Evolutionary conservation across 2,888 invertebrate species (phyloP).

Genomic region (Cylloceria caligata): DNA sequence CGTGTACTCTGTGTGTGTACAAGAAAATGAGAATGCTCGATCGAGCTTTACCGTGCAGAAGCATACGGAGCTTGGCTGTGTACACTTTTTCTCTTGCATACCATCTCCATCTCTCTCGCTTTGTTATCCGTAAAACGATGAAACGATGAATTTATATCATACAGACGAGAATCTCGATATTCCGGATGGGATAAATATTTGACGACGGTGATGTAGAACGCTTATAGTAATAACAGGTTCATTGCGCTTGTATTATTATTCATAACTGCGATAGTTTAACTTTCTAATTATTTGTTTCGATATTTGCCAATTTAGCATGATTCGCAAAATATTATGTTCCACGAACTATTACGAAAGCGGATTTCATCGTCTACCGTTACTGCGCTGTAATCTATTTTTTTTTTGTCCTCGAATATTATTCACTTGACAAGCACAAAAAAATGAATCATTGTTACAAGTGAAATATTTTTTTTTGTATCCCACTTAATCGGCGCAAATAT

Average conservation of each 20-base stretch:
- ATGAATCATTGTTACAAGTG: too few relatives aligned
- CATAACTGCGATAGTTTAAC: neutral
- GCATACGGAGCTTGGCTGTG: neutral
- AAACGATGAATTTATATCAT: slow-evolving; percentile 33
- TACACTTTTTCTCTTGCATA: neutral
- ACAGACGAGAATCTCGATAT: slow-evolving; percentile 3
- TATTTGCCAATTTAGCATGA: neutral
- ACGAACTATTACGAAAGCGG: neutral
- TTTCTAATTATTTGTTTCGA: neutral
- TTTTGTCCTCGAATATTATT: too few relatives aligned
- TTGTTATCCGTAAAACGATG: slow-evolving; percentile 26
- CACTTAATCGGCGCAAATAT: too few relatives aligned
- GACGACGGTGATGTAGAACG: neutral
- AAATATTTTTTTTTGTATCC: too few relatives aligned
- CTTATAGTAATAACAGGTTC: neutral
- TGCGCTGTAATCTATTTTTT: too few relatives aligned
- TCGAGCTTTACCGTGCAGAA: slow-evolving; percentile 19
- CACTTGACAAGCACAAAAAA: too few relatives aligned
- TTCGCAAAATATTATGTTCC: neutral
- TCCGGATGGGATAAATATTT: slow-evolving; percentile 18
- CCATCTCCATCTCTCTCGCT: neutral
- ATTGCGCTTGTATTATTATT: neutral
- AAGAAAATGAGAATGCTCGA: slow-evolving; percentile 35
- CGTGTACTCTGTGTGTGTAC: slow-evolving; percentile 27
- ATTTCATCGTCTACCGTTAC: too few relatives aligned